Conservation (phyloP, 2,797 vertebrate genomes). For the Melanotaenia nigrans region DNA sequence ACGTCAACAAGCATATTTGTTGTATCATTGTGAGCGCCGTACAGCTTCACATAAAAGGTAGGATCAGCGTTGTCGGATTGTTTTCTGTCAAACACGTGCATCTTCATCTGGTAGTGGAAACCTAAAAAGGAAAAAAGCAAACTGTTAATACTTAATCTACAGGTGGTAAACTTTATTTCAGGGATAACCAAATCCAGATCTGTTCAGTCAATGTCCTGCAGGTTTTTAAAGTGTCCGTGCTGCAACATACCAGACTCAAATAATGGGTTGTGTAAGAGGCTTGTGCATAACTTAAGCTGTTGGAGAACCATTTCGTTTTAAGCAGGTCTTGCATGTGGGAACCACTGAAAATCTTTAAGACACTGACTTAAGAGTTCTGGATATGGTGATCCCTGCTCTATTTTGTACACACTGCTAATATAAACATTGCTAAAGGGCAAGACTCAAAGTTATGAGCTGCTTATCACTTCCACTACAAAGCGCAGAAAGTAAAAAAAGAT, state of each 20-base stretch:
- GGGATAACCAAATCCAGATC: too few species aligned
- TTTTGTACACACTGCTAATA: not conserved
- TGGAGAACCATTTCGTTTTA: too few species aligned
- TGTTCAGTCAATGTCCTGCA: too few species aligned
- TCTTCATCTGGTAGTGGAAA: constrained; percentile 98
- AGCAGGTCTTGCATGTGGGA: too few species aligned
- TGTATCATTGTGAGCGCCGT: constrained; percentile 86
- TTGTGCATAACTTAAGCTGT: too few species aligned
- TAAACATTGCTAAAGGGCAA: not conserved
- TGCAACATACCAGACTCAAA: too few species aligned
- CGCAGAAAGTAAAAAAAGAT: not conserved
- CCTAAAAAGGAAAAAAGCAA: constrained; percentile 71
- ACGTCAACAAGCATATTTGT: constrained; percentile 83
- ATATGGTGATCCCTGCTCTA: too few species aligned
- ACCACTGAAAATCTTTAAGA: too few species aligned
- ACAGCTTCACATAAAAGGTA: constrained; percentile 86
- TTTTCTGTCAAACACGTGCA: constrained; percentile 93
- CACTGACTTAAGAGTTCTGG: too few species aligned
- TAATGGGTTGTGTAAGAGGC: too few species aligned
- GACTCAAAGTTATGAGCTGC: not conserved
- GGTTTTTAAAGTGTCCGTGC: too few species aligned
- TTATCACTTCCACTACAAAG: constrained; percentile 25
- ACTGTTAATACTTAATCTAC: constrained; percentile 14
- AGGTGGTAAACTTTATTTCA: not conserved
- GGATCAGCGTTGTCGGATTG: constrained; percentile 82